Evolutionary conservation across 2,888 invertebrate species (phyloP), one percentile per base, ranked within the genome.

Genomic region (Smittia aterrima): DNA sequence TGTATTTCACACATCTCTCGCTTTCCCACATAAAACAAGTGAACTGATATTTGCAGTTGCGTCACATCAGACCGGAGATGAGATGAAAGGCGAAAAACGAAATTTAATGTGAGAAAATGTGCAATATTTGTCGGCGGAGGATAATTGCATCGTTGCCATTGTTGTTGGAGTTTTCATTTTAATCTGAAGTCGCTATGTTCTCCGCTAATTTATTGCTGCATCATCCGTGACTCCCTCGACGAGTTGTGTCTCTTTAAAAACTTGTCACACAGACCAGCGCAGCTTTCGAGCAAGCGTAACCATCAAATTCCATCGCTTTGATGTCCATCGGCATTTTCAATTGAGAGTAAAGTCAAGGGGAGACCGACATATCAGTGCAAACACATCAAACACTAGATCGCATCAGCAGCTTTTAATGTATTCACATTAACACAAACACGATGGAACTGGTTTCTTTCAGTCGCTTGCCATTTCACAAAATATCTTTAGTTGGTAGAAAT

Each of bases 71-170:
- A 6, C 32, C 32, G 32, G 32, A 32, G 32, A 32, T 32, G 32
- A 32, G 32, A 32, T 32, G 32, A 32, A 47, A 47, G 47, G 16
- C 16, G 47, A 47, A 6, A 47, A 47, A 47, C 11, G 47, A 6
- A 47, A 47, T 47, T 47, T 47, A 47, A 47, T 47, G 47, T 47
- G 47, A 47, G 47, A 47, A 47, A 47, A 47, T 47, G 47, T 47
- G 47, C 47, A 47, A 11, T n/a, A 3, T n/a, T 47, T 32, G 32
- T n/a, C 16, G 47, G 3, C 38, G 47, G 47, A 47, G 11, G 47
- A 47, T 47, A 47, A 47, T 47, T 47, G 47, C 47, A 47, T n/a
- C 47, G 16, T 11, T 9, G 32, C 4, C 11, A 47, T 47, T 47
- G 47, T 47, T 47, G 4, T 9, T 9, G 32, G 32, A 32, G 32